These are phyloP conservation scores for Mesembrinibis cayennensis DNA, from an alignment of 2,113 vertebrate species.

Conservation along the genomic window DNA sequence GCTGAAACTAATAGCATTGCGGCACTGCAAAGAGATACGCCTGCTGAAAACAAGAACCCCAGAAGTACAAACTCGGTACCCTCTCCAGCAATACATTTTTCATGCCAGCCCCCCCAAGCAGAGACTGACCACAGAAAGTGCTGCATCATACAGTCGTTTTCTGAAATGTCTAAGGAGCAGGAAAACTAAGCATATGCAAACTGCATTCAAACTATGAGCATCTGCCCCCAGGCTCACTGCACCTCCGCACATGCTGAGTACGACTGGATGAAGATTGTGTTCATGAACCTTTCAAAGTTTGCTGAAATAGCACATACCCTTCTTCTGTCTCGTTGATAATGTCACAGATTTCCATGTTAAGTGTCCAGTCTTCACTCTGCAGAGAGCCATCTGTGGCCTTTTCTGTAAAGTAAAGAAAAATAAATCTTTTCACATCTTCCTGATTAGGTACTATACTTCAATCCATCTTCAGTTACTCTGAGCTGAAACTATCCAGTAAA, in stretches of 20 bases:
- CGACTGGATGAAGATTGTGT: background rate
- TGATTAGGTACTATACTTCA: background rate
- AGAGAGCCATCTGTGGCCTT: slow-evolving; percentile 97
- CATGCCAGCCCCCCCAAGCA: background rate
- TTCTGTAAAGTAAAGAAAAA: slow-evolving; percentile 78
- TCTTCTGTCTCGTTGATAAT: slow-evolving; percentile 99
- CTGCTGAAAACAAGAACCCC: background rate
- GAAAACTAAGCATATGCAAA: background rate
- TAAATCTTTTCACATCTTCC: slow-evolving; percentile 17
- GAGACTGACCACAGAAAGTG: background rate
- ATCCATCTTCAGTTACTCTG: background rate
- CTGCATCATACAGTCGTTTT: background rate
- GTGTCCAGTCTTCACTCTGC: slow-evolving; percentile 95
- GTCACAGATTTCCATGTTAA: slow-evolving; percentile 99
- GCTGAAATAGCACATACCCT: slow-evolving; percentile 79
- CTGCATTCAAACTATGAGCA: background rate
- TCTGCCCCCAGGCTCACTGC: background rate
- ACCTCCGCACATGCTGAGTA: background rate
- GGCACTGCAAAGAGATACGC: background rate
- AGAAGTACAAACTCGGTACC: background rate
- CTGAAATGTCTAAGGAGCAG: background rate
- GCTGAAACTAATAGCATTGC: background rate
- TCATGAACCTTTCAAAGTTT: background rate
- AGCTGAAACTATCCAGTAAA: background rate
- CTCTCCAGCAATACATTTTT: background rate